phyloP scores from a whole-genome alignment of 2,797 vertebrate species.

The Taenioides sp. region DNA sequence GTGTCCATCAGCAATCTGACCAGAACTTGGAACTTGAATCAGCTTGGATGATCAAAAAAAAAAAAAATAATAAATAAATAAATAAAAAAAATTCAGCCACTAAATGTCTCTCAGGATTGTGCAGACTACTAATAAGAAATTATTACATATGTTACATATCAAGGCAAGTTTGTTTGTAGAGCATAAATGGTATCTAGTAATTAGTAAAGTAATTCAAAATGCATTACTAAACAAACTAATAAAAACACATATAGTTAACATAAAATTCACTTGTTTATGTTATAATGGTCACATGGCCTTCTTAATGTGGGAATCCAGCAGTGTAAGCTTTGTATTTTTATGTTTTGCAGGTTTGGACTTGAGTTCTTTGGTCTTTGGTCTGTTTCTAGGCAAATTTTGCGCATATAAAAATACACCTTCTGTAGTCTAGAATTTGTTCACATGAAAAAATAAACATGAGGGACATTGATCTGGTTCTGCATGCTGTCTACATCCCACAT shows the following conservation, averaged over 20 bases:
- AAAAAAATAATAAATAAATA: too few species aligned
- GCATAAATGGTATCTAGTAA: too few species aligned
- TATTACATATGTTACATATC: background rate
- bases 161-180: too few species aligned
- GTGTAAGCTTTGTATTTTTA: background rate
- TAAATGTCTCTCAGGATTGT: background rate
- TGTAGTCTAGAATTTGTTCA: background rate
- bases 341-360: background rate
- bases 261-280: too few species aligned
- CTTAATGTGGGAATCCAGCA: background rate
- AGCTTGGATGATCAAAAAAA: too few species aligned
- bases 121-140: background rate
- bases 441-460: background rate
- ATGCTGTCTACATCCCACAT: constrained; percentile 8
- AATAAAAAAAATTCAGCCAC: too few species aligned
- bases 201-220: too few species aligned
- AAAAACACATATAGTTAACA: too few species aligned
- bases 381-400: background rate
- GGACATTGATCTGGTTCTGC: background rate
- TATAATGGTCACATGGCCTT: too few species aligned
- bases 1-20: too few species aligned
- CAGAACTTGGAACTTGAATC: too few species aligned
- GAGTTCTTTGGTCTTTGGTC: background rate
- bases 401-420: background rate
- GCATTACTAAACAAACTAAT: too few species aligned